Base-by-base conservation (phyloP, 2,888 invertebrate species). In the Schrankia costaestrigalis region DNA sequence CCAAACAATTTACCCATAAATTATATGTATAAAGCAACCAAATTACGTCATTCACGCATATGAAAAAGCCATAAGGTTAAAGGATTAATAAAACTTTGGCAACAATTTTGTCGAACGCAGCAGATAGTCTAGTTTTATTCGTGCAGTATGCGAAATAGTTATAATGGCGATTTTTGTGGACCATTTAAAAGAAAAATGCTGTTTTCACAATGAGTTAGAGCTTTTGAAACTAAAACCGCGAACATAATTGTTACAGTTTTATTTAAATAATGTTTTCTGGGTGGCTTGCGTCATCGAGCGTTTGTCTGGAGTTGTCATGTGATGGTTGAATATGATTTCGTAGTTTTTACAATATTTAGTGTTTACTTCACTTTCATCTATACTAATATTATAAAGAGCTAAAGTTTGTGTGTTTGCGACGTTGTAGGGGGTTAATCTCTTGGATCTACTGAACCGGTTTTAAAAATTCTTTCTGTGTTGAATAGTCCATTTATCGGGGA, bases 191-290 rank as follows among this genome's bases (percentile, higher is more conserved):
- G 64, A 75, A 67, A 76, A 66, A 73, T 69, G 66, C 56, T 63
- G 56, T 66, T 36, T 61, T 58, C 56, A 56, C 45, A 58, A 56
- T 64, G 56, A 60, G 63, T 49, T 51, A 44, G 56, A 56, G 63
- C 67, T 71, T 72, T 71, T 66, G 63, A 71, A 73, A 72, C 62
- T 52, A 53, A 64, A 72, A 63, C 58, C 61, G 44, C 54, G 31
- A 56, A 66, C 65, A 68, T 70, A 49, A 76, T 79, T 77, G 71
- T 80, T 72, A 75, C 72, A 64, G 70, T 68, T 73, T n/a, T 76
- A 76, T 83, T 80, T 74, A 72, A 77, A 78, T 71, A 66, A 74
- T 68, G 71, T 75, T 13, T 74, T 55, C 63, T 57, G 43, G 46
- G 46, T 62, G 54, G 35, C 59, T 66, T 74, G 78, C 81, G 83